phyloP scores from a whole-genome alignment of 2,888 invertebrate species.

The Torymus auratus region DNA sequence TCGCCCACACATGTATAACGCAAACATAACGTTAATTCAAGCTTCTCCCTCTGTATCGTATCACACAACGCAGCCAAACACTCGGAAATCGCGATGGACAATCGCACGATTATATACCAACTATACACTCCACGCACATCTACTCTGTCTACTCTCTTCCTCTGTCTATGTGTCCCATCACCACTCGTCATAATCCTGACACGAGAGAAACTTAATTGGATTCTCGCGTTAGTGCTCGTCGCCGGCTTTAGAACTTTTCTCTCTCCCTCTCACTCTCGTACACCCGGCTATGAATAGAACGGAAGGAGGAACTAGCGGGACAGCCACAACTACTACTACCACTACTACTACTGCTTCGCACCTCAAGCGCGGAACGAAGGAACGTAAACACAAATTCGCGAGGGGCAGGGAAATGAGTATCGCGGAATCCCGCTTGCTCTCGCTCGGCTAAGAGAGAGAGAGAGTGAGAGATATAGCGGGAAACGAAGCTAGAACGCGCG shows the following conservation, averaged over 20 bases:
- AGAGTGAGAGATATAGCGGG: neutral
- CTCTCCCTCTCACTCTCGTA: neutral
- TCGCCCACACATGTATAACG: too few relatives aligned
- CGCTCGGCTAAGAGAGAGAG: neutral
- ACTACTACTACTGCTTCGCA: too few relatives aligned
- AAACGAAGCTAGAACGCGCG: constrained; percentile 9
- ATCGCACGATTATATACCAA: too few relatives aligned
- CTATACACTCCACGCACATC: too few relatives aligned
- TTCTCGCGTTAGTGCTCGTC: constrained; percentile 26
- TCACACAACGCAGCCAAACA: too few relatives aligned
- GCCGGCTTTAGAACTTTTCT: neutral
- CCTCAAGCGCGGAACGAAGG: too few relatives aligned
- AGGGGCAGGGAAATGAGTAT: neutral
- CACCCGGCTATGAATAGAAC: constrained; percentile 5
- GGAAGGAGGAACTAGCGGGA: constrained; percentile 4
- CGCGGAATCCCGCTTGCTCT: constrained; percentile 6
- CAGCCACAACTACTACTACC: too few relatives aligned
- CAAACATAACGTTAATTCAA: too few relatives aligned
- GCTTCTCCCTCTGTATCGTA: too few relatives aligned
- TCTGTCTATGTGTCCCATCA: neutral
- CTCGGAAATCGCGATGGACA: too few relatives aligned
- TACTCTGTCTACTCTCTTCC: neutral
- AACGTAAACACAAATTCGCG: constrained; percentile 39
- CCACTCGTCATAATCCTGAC: constrained; percentile 32
- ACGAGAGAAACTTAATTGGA: constrained; percentile 46